phyloP scores from a whole-genome alignment of 2,113 vertebrate species.

The Hippoglossus stenolepis region DNA sequence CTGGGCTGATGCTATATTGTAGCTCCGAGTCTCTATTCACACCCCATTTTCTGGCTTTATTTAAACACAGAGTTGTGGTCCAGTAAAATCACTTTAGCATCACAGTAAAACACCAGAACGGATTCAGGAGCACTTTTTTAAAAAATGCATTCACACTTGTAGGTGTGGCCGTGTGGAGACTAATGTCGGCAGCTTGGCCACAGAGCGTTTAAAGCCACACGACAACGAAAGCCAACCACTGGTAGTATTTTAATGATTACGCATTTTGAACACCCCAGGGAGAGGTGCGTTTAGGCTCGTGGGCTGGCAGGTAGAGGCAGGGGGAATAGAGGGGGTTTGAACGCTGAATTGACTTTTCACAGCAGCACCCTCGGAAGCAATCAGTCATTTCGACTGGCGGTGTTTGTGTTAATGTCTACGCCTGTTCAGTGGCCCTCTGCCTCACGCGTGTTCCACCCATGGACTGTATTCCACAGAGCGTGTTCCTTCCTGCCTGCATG shows the following conservation, averaged over 20 bases:
- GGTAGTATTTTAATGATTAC: conserved; percentile 76
- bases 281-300: conserved; percentile 46
- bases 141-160: conserved; percentile 26
- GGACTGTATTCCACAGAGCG: conserved; percentile 40
- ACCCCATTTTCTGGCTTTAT: conserved; percentile 10
- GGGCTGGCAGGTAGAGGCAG: conserved; percentile 50
- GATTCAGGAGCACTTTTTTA: conserved; percentile 9
- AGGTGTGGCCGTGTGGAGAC: conserved; percentile 48
- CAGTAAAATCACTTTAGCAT: conserved; percentile 43
- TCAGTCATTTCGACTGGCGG: conserved; percentile 83
- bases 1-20: not conserved
- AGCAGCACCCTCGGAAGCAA: conserved; percentile 71
- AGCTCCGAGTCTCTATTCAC: conserved; percentile 2
- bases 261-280: conserved; percentile 75
- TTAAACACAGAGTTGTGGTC: not conserved
- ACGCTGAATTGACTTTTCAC: conserved; percentile 80
- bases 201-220: conserved; percentile 41
- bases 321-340: conserved; percentile 57
- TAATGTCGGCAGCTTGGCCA: conserved; percentile 51
- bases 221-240: conserved; percentile 56
- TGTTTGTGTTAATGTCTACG: conserved; percentile 73
- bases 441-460: conserved; percentile 28
- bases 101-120: conserved; percentile 26
- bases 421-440: conserved; percentile 67
- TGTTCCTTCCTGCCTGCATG: conserved; percentile 71